Evolutionary conservation across 2,888 invertebrate species (phyloP), one percentile per base, ranked within the genome.

Genomic region (Drosophila lacicola): DNA sequence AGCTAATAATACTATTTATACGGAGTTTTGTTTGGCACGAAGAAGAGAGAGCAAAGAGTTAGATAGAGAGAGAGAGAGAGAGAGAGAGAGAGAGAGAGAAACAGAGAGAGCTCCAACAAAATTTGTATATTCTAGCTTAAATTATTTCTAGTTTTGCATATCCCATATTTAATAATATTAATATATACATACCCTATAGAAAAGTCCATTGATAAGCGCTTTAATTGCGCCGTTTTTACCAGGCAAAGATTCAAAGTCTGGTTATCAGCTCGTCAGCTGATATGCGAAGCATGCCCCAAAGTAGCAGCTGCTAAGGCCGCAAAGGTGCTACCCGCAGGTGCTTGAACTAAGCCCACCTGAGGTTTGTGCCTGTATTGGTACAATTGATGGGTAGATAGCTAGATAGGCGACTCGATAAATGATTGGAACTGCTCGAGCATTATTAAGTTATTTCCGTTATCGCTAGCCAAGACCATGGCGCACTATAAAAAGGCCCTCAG

Each of bases 251-350:
- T 19, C 6, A 57, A 50, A 50, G 73, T 29, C n/a, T 13, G 44
- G 47, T 46, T 55, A 66, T 60, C 66, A 73, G 46, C 50, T 49
- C 34, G 61, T 69, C 36, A 61, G 21, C 64, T 64, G 74, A 75
- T 78, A 78, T 39, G 57, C 44, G 34, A 50, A 42, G 42, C 19
- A 36, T 5, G 51, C 6, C 25, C 29, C 13, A 46, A 17, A 14
- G 33, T 11, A 41, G 11, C 42, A 10, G 47, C 21, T 47, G 44
- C 42, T 29, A 36, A 36, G 61, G 37, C 45, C 37, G 21, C 55
- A 45, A 56, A 71, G 29, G 2, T 29, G 8, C 29, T 46, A 34
- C 34, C 29, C 19, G 33, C 34, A n/a, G 21, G 17, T 51, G 25
- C 4, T 25, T 11, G 19, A 45, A 29, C 58, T 60, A 53, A 74